Evolutionary conservation across 2,113 vertebrate genomes (phyloP), one percentile per base, ranked within the genome.

Genomic region (Forbesichthys papilliferus): DNA sequence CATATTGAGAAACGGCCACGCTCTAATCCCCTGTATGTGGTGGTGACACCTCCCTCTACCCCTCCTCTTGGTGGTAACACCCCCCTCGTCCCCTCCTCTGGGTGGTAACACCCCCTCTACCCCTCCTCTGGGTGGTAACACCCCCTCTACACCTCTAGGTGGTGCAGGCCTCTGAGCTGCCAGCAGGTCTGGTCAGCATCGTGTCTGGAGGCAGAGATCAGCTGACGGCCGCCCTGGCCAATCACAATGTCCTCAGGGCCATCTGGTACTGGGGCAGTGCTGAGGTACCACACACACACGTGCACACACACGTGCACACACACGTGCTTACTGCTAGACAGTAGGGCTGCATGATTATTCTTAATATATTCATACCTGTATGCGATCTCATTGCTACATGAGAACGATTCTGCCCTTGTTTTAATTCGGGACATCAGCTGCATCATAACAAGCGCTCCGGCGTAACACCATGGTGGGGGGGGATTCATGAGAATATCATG

Each of bases 211-310:
- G 83, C 9, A 87, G 56, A 11, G 93, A 96, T 77, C 93, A 95
- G 82, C 87, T 96, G 81, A 94, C 94, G 0, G 92, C 80, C 51
- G 93, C 91, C 67, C 84, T 97, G 70, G 94, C 94, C 58, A 90
- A 94, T 84, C 96, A 97, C 89, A 95, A 94, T 51, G 95, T 95
- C 14, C 73, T 96, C 71, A 95, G 95, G 79, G 93, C 94, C 64
- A 71, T 97, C 75, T 97, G 96, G 95, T 96, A 96, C 83, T 97
- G 96, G 69, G 96, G 95, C 56, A 94, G 92, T 9, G 84, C 87
- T 52, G 88, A 95, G 94, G 96, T 96, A 66, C 27, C 76, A 66
- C 10, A 51, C 10, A 12, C 14, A 10, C 14, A 9, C 14, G 11
- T 46, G 42, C 33, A 2, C 7, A 52, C 36, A 64, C 47, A 52